A percentile compares a stretch with the other conserved stretches of the same genome.
phyloP scores from a whole-genome alignment of 2,888 invertebrate genomes.

The Spilosoma lubricipeda region DNA sequence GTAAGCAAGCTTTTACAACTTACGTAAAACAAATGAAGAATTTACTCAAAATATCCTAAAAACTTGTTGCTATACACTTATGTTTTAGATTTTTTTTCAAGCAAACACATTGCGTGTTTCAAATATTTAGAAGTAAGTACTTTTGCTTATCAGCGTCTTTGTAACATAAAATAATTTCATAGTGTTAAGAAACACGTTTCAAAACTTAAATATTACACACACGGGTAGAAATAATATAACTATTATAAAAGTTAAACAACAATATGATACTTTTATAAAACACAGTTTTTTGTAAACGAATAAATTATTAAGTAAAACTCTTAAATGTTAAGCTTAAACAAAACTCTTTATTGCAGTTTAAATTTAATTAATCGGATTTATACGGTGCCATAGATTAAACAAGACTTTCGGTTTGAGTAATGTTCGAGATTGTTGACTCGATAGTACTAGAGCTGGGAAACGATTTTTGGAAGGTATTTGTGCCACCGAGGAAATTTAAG shows the following conservation, averaged over 20 bases:
- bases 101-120: too few relatives aligned
- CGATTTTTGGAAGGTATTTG: neutral
- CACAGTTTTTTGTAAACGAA: too few relatives aligned
- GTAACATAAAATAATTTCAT: neutral
- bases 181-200: neutral
- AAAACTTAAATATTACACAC: neutral
- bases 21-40: neutral
- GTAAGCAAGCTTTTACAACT: neutral
- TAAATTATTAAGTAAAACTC: neutral
- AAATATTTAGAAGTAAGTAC: too few relatives aligned
- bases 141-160: neutral
- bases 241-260: too few relatives aligned
- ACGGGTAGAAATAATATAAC: too few relatives aligned
- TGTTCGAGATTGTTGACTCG: conserved; percentile 14
- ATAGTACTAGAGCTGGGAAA: conserved; percentile 3
- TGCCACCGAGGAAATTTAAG: neutral
- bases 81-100: neutral
- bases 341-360: neutral
- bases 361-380: conserved; percentile 1
- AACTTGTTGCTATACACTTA: neutral
- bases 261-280: too few relatives aligned
- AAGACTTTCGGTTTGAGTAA: conserved; percentile 12
- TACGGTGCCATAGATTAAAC: conserved; percentile 13
- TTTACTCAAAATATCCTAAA: neutral
- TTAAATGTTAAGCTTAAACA: neutral